These are phyloP conservation scores for Vombatus ursinus DNA, from an alignment of 2,113 vertebrate species.

Conservation along the genomic window DNA sequence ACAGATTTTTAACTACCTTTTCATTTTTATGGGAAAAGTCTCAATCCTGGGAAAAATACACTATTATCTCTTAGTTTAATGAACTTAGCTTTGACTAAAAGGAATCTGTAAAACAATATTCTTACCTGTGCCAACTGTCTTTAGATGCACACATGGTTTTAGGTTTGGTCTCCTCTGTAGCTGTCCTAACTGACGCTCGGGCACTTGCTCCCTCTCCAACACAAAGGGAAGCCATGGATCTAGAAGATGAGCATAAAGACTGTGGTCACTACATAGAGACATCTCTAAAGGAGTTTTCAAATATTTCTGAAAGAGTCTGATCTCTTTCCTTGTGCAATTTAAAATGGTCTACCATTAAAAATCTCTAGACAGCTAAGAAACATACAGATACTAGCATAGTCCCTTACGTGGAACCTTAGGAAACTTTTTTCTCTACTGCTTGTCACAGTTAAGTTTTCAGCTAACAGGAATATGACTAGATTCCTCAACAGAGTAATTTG, in stretches of 20 bases:
- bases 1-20: neutral
- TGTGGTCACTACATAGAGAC: neutral
- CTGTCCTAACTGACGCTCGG: conserved; percentile 82
- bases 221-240: conserved; percentile 83
- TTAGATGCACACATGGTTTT: conserved; percentile 89
- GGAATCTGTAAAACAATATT: neutral
- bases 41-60: neutral
- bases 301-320: neutral
- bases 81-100: conserved; percentile 4
- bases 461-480: neutral
- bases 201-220: conserved; percentile 85
- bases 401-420: neutral
- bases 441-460: neutral
- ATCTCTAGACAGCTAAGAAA: neutral
- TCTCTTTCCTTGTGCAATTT: neutral
- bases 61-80: neutral
- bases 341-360: neutral
- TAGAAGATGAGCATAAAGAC: conserved; percentile 75
- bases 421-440: neutral
- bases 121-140: conserved; percentile 97
- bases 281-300: neutral
- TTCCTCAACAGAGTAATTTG: neutral
- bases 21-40: neutral
- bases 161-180: conserved; percentile 88
- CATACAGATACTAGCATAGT: neutral